Evolutionary conservation across 2,888 invertebrate genomes (phyloP), one percentile per base, ranked within the genome.

Genomic region (Bembecia ichneumoniformis): DNA sequence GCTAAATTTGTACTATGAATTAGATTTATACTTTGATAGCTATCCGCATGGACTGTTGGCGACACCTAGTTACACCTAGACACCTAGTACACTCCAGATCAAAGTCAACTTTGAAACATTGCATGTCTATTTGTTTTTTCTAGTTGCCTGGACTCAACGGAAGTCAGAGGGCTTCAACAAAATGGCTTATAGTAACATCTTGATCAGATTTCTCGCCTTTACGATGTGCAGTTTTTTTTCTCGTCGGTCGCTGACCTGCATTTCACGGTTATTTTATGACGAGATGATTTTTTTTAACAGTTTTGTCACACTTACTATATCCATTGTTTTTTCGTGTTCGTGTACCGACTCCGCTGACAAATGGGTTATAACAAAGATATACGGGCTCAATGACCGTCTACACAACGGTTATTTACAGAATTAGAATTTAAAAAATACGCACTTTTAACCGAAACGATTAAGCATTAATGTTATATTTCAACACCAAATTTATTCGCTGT

Each of bases 201-300:
- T 7, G 7, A 1, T 54, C 60, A 58, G 63, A 65, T 64, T 67
- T 64, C 59, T 28, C 72, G 68, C 59, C 64, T 65, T 66, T 64
- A 57, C 56, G 57, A 53, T 47, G 52, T 55, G 56, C 65, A 56
- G 58, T 66, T 54, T 43, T 50, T 66, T 65, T 68, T 69, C 70
- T 66, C 58, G 54, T 47, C 70, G 76, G 76, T 71, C 75, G 65
- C 59, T 70, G 77, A 77, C 78, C 77, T 66, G 71, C 66, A 74
- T 74, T 73, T 72, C 64, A 64, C 64, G 63, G 62, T 61, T 55
- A 51, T 55, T 61, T 56, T 49, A 51, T 56, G 54, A 56, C 61
- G 61, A 58, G 64, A 54, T 50, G 47, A 58, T 66, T 65, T 63
- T 58, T n/a, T 58, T 44, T 13, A 13, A 40, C 53, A 62, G 58